Percentiles rank a stretch among this genome's conserved stretches.
These are phyloP conservation scores for Julus scandinavius DNA, from an alignment of 2,888 invertebrate species.

Conservation along the genomic window DNA sequence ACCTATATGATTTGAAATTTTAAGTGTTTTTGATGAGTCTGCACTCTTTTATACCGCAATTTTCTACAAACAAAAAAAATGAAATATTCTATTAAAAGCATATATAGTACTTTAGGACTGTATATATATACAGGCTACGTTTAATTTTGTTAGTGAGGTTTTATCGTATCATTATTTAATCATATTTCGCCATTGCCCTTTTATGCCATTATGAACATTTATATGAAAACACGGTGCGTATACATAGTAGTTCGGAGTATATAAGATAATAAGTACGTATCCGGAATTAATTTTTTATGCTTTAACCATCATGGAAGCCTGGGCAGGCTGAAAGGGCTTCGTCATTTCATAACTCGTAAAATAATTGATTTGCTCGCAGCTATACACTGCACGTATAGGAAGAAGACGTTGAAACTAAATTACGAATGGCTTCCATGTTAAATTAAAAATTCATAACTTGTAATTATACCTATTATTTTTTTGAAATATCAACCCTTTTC, in stretches of 20 bases:
- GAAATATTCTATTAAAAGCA: neutral
- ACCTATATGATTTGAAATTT: neutral
- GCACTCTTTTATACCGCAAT: neutral
- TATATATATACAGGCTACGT: neutral
- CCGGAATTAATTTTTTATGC: constrained; percentile 24
- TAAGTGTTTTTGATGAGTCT: neutral
- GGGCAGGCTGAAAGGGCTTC: neutral
- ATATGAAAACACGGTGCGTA: neutral
- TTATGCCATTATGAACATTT: neutral
- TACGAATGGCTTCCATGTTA: neutral
- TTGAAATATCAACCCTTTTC: neutral
- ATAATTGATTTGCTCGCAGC: constrained; percentile 30
- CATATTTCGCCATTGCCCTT: constrained; percentile 2
- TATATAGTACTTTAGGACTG: neutral
- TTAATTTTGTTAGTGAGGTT: neutral
- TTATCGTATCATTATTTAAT: neutral
- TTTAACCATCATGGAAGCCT: neutral
- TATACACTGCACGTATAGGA: neutral
- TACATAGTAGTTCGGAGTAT: neutral
- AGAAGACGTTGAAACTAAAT: neutral
- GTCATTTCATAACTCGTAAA: constrained; percentile 21
- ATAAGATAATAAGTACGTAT: neutral
- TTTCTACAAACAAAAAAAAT: neutral
- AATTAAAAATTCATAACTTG: neutral
- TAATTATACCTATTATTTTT: neutral